Conservation (phyloP, 2,797 vertebrate species). For the Carcharodon carcharias region DNA sequence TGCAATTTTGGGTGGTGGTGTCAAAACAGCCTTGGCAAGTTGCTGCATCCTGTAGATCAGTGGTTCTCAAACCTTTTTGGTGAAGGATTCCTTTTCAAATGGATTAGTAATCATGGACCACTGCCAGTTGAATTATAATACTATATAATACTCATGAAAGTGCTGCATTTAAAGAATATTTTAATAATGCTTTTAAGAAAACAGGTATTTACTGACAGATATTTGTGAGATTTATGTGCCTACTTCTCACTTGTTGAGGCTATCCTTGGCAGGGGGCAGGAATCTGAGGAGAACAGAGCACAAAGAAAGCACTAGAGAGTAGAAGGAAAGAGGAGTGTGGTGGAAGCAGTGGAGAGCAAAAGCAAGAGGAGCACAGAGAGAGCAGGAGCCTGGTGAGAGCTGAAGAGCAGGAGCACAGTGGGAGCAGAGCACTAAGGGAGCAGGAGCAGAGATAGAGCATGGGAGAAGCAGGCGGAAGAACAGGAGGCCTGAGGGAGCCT, state of each 20-base stretch:
- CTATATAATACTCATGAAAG: too few species aligned
- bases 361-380: background rate
- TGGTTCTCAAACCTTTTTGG: background rate
- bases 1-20: background rate
- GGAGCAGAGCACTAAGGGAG: background rate
- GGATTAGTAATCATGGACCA: background rate
- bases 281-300: background rate
- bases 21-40: background rate
- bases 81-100: background rate
- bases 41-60: background rate
- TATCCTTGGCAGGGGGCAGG: background rate
- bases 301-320: background rate
- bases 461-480: background rate
- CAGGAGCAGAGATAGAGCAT: background rate
- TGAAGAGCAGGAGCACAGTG: background rate
- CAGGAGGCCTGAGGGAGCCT: background rate
- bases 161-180: background rate
- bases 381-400: background rate
- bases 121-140: too few species aligned
- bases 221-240: background rate
- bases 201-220: background rate
- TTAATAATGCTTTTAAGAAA: background rate
- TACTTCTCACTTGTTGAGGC: too few species aligned
- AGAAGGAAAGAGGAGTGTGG: background rate
- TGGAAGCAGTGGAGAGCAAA: background rate